phyloP scores from a whole-genome alignment of 2,888 invertebrate species.

The Dynastes grantii region DNA sequence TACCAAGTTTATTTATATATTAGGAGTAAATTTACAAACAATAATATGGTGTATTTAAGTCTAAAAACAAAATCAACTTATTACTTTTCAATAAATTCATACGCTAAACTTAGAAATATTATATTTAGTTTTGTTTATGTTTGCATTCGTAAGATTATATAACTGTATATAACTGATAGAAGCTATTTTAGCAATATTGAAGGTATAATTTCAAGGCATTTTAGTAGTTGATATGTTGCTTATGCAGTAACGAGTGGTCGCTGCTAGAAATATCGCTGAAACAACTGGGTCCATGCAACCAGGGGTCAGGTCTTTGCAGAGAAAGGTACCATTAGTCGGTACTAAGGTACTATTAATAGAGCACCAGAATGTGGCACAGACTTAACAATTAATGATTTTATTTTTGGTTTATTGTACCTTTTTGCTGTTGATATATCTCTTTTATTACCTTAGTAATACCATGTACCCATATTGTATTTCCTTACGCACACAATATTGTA shows the following conservation, averaged over 20 bases:
- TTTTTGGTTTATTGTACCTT: slow-evolving; percentile 48
- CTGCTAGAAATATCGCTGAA: slow-evolving; percentile 62
- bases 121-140: no score
- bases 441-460: slow-evolving; percentile 42
- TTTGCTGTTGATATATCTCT: slow-evolving; percentile 37
- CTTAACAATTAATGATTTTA: slow-evolving; percentile 49
- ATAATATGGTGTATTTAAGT: no score
- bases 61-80: no score
- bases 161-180: neutral
- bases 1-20: no score
- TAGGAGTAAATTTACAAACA: no score
- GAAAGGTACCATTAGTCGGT: slow-evolving; percentile 71
- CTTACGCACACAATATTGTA: slow-evolving; percentile 33
- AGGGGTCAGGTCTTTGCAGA: slow-evolving; percentile 72
- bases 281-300: slow-evolving; percentile 69
- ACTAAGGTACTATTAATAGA: slow-evolving; percentile 63
- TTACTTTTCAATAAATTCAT: no score
- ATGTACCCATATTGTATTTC: slow-evolving; percentile 32
- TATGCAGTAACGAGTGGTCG: slow-evolving; percentile 69
- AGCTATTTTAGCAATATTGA: slow-evolving; percentile 27
- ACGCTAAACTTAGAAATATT: no score
- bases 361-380: slow-evolving; percentile 67
- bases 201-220: slow-evolving; percentile 50
- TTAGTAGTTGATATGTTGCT: slow-evolving; percentile 66
- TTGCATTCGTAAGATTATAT: no score